These are phyloP conservation scores for Drosophila eugracilis DNA, from an alignment of 1,140 invertebrate genomes.

Conservation along the genomic window DNA sequence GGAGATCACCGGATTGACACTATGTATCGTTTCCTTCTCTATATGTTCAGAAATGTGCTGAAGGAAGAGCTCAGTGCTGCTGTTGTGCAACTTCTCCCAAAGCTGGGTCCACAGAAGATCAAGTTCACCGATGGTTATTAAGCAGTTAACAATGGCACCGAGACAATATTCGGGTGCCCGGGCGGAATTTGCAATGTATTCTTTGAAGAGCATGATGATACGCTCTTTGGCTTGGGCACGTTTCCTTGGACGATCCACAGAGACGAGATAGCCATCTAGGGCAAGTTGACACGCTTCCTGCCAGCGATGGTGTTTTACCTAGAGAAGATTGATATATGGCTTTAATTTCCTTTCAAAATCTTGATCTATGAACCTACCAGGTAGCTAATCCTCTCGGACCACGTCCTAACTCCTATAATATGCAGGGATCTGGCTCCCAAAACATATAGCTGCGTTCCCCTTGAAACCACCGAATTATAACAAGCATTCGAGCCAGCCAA, in stretches of 20 bases:
- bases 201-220: conserved; percentile 76
- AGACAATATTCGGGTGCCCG: conserved; percentile 80
- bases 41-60: conserved; percentile 85
- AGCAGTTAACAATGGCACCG: conserved; percentile 74
- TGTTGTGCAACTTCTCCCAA: conserved; percentile 83
- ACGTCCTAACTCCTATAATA: conserved; percentile 91
- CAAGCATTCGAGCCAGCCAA: conserved; percentile 93
- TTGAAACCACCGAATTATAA: conserved; percentile 94
- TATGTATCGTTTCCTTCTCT: conserved; percentile 80
- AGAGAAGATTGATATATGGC: background rate
- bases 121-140: conserved; percentile 76
- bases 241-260: conserved; percentile 70
- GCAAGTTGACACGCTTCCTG: conserved; percentile 87
- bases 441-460: conserved; percentile 92
- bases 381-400: conserved; percentile 92
- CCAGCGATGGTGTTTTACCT: conserved; percentile 88
- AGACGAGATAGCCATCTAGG: conserved; percentile 78
- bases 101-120: conserved; percentile 85
- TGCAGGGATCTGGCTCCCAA: conserved; percentile 93
- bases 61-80: conserved; percentile 83
- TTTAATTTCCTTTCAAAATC: background rate
- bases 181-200: conserved; percentile 75
- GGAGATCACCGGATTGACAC: conserved; percentile 88
- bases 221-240: conserved; percentile 80
- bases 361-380: conserved; percentile 79